Conservation (phyloP, 2,113 vertebrate species). For the Paralichthys olivaceus region DNA sequence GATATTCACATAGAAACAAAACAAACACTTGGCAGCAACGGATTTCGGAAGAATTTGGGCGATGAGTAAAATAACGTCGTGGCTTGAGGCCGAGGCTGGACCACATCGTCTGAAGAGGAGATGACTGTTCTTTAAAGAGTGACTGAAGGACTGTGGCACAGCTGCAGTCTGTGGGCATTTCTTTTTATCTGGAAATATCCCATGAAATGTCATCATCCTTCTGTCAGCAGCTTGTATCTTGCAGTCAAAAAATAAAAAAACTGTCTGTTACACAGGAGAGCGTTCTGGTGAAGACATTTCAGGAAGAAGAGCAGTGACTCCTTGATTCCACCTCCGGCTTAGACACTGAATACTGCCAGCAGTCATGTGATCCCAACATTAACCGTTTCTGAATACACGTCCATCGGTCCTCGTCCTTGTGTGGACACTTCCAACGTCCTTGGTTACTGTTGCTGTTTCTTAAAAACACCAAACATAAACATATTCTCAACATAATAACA, state of each 20-base stretch:
- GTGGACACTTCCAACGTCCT: slow-evolving; percentile 54
- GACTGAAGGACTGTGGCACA: slow-evolving; percentile 16
- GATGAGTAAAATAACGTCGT: slow-evolving; percentile 23
- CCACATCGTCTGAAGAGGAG: slow-evolving; percentile 14
- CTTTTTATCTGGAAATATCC: slow-evolving; percentile 40
- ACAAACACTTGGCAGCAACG: slow-evolving; percentile 67
- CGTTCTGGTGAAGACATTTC: slow-evolving; percentile 50
- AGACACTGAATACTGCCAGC: slow-evolving; percentile 73
- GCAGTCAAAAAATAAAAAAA: slow-evolving; percentile 21
- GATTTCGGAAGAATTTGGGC: slow-evolving; percentile 68
- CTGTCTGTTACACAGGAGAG: slow-evolving; percentile 38
- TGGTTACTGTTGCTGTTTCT: slow-evolving; percentile 53
- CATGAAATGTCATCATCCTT: slow-evolving; percentile 49
- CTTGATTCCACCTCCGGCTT: slow-evolving; percentile 48
- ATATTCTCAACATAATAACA: slow-evolving; percentile 79
- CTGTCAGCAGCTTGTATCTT: slow-evolving; percentile 35
- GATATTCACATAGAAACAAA: slow-evolving; percentile 72
- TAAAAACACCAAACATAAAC: slow-evolving; percentile 77
- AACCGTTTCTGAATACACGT: slow-evolving; percentile 31
- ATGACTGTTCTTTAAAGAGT: slow-evolving; percentile 28
- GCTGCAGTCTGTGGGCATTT: slow-evolving; percentile 56
- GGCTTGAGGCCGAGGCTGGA: slow-evolving; percentile 47
- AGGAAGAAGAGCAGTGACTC: slow-evolving; percentile 21
- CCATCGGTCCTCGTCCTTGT: slow-evolving; percentile 50
- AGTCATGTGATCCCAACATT: slow-evolving; percentile 71